Percentiles rank a stretch among this genome's conserved stretches.
Conservation (phyloP, 2,797 vertebrate genomes). For the Bradypodion ventrale region DNA sequence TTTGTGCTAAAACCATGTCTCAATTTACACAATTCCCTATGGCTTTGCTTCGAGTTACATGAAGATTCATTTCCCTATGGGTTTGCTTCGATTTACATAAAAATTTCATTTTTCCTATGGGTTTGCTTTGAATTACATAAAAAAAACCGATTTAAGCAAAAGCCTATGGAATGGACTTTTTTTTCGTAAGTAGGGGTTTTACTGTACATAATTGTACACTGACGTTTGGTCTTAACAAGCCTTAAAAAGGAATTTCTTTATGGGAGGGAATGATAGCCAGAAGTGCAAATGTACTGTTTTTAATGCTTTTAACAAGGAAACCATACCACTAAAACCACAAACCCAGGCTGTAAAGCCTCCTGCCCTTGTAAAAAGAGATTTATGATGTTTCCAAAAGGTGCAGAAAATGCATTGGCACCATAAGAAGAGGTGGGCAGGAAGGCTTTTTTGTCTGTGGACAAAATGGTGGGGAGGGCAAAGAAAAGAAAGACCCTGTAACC, state of each 20-base stretch:
- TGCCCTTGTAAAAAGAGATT: neutral
- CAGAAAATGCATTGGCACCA: neutral
- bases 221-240: neutral
- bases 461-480: neutral
- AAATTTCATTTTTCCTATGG: too few relatives aligned
- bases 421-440: neutral
- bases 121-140: too few relatives aligned
- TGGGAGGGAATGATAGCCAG: neutral
- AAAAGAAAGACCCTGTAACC: neutral
- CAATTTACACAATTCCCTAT: too few relatives aligned
- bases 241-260: slow-evolving; percentile 3
- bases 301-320: neutral
- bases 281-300: neutral
- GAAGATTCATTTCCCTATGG: too few relatives aligned
- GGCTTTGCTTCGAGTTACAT: too few relatives aligned
- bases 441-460: neutral
- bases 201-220: neutral
- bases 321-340: neutral
- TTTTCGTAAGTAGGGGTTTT: too few relatives aligned
- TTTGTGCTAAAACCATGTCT: too few relatives aligned
- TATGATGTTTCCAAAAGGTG: neutral
- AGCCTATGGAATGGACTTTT: too few relatives aligned
- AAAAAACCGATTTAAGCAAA: too few relatives aligned
- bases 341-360: neutral
- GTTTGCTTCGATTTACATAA: too few relatives aligned